A percentile compares a stretch with the other conserved stretches of the same genome.
Evolutionary conservation across 2,113 vertebrate species (phyloP).

Genomic region (Gadus macrocephalus): DNA sequence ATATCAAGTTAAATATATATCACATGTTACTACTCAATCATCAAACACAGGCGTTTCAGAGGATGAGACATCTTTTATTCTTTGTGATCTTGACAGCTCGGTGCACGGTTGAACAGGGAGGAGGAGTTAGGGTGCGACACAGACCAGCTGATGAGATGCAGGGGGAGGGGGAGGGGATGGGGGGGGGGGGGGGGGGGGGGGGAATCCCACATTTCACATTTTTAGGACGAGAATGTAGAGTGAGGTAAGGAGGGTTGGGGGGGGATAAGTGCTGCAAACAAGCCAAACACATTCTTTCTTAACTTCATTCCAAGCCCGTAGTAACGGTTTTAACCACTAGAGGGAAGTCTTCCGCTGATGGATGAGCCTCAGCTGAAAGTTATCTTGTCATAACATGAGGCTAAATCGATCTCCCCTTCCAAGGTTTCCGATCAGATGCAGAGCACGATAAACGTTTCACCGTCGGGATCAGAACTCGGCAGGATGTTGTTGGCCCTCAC

Average conservation of each 20-base stretch:
- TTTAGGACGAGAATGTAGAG: constrained; percentile 8
- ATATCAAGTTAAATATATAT: background rate
- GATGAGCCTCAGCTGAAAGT: too few species aligned
- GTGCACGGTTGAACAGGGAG: background rate
- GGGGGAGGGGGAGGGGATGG: too few species aligned
- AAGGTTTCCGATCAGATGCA: too few species aligned
- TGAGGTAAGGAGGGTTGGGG: background rate
- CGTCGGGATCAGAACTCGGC: too few species aligned
- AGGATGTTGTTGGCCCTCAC: too few species aligned
- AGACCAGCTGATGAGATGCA: constrained; percentile 5
- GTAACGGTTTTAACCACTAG: too few species aligned
- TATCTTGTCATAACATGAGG: too few species aligned
- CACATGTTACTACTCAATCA: background rate
- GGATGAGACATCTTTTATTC: constrained; percentile 22
- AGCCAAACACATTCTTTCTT: background rate
- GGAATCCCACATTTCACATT: constrained; percentile 46
- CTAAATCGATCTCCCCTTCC: too few species aligned
- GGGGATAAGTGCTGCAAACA: constrained; percentile 41
- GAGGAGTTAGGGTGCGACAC: constrained; percentile 3
- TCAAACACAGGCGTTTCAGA: constrained; percentile 24
- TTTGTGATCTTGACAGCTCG: constrained; percentile 6
- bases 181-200: background rate
- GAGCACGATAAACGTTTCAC: too few species aligned
- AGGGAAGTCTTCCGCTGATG: too few species aligned
- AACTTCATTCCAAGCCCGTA: too few species aligned